These are phyloP conservation scores for Lysandra bellargus DNA, from an alignment of 2,888 invertebrate species.

Conservation along the genomic window DNA sequence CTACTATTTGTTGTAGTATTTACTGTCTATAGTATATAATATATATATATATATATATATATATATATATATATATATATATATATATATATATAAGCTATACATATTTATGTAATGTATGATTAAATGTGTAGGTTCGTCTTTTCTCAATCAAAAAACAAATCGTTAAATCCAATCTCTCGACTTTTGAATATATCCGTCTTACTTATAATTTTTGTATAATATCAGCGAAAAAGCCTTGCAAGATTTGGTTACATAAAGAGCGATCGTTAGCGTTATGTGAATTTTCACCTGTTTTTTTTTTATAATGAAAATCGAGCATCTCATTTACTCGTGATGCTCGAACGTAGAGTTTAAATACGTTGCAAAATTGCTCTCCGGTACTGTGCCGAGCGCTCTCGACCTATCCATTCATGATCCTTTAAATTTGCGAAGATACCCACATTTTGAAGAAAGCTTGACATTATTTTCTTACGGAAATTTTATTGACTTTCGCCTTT, in stretches of 20 bases:
- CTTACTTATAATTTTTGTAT: background rate
- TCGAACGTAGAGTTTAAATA: slow-evolving; percentile 12
- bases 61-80: too few relatives aligned
- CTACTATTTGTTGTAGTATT: too few relatives aligned
- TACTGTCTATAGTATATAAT: too few relatives aligned
- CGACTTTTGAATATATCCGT: too few relatives aligned
- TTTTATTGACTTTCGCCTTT: slow-evolving; percentile 4
- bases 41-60: too few relatives aligned
- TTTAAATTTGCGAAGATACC: slow-evolving; percentile 24
- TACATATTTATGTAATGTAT: too few relatives aligned
- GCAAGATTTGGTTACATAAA: slow-evolving; percentile 1
- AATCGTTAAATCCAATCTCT: too few relatives aligned
- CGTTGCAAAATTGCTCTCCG: slow-evolving; percentile 27
- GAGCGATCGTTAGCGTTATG: background rate
- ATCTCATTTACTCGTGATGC: slow-evolving; percentile 10
- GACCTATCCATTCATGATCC: slow-evolving; percentile 20
- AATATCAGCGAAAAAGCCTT: background rate
- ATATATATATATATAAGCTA: too few relatives aligned
- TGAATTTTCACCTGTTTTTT: background rate
- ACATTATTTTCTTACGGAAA: background rate
- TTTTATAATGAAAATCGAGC: background rate
- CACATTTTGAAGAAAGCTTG: slow-evolving; percentile 8
- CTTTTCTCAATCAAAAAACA: too few relatives aligned
- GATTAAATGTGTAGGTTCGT: too few relatives aligned
- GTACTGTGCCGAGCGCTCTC: slow-evolving; percentile 28